Conservation (phyloP, 2,113 vertebrate genomes). For the Salvelinus fontinalis region DNA sequence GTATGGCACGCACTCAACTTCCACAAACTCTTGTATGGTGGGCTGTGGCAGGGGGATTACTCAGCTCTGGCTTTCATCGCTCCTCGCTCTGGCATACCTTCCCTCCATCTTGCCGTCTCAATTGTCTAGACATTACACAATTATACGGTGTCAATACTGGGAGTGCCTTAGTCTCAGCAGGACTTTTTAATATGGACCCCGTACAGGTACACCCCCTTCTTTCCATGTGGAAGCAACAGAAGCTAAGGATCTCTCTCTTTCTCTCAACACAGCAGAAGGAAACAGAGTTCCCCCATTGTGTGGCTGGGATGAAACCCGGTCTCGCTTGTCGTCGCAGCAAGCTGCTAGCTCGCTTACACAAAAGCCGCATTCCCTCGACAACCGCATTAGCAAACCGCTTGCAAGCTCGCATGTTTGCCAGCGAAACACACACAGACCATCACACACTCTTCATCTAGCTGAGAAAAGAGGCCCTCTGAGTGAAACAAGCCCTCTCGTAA, state of each 20-base stretch:
- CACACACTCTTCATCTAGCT: conserved; percentile 35
- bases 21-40: neutral
- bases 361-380: conserved; percentile 45
- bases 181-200: neutral
- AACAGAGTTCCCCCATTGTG: conserved; percentile 7
- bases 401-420: conserved; percentile 28
- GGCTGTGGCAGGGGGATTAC: conserved; percentile 17
- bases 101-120: neutral
- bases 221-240: neutral
- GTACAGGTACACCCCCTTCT: neutral
- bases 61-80: neutral
- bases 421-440: neutral
- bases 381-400: conserved; percentile 20
- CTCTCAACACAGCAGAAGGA: conserved; percentile 45
- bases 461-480: conserved; percentile 34
- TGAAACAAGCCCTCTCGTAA: conserved; percentile 34
- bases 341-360: conserved; percentile 39
- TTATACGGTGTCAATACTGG: no score
- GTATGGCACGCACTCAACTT: conserved; percentile 31
- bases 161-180: no score
- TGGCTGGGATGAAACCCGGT: conserved; percentile 36
- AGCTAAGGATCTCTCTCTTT: conserved; percentile 6
- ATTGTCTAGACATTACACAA: no score
- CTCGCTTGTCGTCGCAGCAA: conserved; percentile 24
- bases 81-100: conserved; percentile 12